Base-by-base conservation (phyloP, 2,888 invertebrate species). In the Amphipyra berbera region DNA sequence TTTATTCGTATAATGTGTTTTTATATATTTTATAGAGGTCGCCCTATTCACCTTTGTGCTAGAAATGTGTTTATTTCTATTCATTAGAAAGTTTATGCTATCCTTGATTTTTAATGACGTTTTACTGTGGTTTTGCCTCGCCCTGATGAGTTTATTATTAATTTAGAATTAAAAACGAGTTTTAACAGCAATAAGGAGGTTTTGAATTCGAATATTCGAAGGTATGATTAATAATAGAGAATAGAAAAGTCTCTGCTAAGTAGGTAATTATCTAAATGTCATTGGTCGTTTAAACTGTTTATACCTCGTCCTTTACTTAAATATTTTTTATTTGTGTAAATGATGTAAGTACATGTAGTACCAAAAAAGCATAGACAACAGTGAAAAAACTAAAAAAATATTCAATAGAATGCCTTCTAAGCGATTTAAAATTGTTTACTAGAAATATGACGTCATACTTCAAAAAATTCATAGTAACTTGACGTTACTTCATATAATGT, bases 31-130 rank as follows among this genome's bases (percentile, higher is more conserved):
- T 79, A 69, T 61, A 63, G 76, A 73, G 88, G 88, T 90, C 86
- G 80, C 59, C 64, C 59, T 74, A 70, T 73, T 85, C 85, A 90
- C 89, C 90, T 90, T 82, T 88, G 90, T 44, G 85, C 90, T 83
- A 89, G 82, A 88, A 86, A 82, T 71, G 57, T 52, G 68, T 73
- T 77, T 82, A 79, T 85, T 82, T 79, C 6, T 76, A 68, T 73
- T 81, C 73, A 81, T 86, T 88, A 88, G 88, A 89, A 90, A 89
- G 88, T 79, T 64, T 56, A 41, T 8, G 44, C 15, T 66, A 73
- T 75, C 74, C 70, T 78, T 76, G 72, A 77, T 78, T 77, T 69
- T 59, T 63, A 70, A 80, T 62, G 62, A 68, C 64, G 56, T 64
- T 54, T n/a, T 72, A 59, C 54, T 66, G 54, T 52, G 58, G 52